A percentile compares a stretch with the other conserved stretches of the same genome.
phyloP scores from a whole-genome alignment of 1,140 invertebrate genomes.

The Drosophila willistoni region DNA sequence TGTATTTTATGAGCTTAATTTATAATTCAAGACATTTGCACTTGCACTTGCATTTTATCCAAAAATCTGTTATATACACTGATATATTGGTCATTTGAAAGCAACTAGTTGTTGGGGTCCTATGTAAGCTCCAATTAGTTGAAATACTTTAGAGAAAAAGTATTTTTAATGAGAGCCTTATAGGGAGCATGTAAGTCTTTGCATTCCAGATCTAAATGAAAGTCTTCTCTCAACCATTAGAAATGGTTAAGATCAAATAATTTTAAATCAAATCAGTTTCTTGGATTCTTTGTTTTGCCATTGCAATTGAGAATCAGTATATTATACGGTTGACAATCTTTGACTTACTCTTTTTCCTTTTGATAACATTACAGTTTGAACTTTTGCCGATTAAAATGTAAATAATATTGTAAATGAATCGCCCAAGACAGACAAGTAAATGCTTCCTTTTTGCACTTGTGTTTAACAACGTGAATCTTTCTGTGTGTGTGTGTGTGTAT shows the following conservation, averaged over 20 bases:
- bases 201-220: too few species aligned
- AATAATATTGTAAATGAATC: slow-evolving; percentile 51
- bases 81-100: slow-evolving; percentile 5
- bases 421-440: slow-evolving; percentile 47
- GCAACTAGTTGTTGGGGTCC: background rate
- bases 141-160: too few species aligned
- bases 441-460: slow-evolving; percentile 53
- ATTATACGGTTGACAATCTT: slow-evolving; percentile 28
- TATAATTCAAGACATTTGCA: slow-evolving; percentile 50
- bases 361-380: slow-evolving; percentile 66
- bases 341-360: slow-evolving; percentile 33
- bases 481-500: slow-evolving; percentile 5
- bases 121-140: background rate
- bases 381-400: slow-evolving; percentile 69
- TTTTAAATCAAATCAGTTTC: background rate
- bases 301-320: background rate
- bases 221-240: too few species aligned
- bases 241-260: too few species aligned
- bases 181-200: too few species aligned
- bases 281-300: too few species aligned
- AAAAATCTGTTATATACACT: slow-evolving; percentile 11
- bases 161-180: too few species aligned
- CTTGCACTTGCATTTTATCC: slow-evolving; percentile 32
- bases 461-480: background rate
- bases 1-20: slow-evolving; percentile 62